phyloP scores from a whole-genome alignment of 2,113 vertebrate species.

The Podarcis muralis region DNA sequence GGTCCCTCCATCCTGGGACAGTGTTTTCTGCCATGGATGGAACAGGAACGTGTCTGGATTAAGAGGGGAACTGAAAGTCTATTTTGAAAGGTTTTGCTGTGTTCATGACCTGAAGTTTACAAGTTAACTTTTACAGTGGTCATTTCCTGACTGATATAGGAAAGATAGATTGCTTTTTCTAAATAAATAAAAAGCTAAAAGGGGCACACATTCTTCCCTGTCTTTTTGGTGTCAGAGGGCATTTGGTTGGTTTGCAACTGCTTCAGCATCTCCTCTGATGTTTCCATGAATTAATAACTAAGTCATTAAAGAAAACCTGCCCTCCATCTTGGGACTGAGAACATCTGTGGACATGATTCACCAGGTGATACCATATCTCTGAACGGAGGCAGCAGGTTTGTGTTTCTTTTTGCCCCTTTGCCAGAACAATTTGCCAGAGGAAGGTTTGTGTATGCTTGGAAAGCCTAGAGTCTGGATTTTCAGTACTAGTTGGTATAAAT shows the following conservation, averaged over 20 bases:
- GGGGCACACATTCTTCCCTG: background rate
- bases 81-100: too few relatives aligned
- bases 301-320: background rate
- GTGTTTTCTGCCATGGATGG: too few relatives aligned
- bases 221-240: background rate
- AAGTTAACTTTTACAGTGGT: background rate
- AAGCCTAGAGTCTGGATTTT: background rate
- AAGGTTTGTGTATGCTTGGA: background rate
- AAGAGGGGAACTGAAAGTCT: too few relatives aligned
- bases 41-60: too few relatives aligned
- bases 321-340: background rate
- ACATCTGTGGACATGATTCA: background rate
- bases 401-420: background rate
- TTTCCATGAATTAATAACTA: background rate
- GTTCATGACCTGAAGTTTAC: too few relatives aligned
- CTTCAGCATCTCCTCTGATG: background rate
- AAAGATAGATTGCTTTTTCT: background rate
- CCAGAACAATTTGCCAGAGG: background rate
- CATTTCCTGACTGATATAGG: background rate
- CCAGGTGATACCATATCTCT: background rate
- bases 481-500: background rate
- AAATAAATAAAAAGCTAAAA: background rate
- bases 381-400: background rate
- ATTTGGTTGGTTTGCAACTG: background rate
- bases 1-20: too few relatives aligned